Percentiles rank a stretch among this genome's conserved stretches.
These are phyloP conservation scores for Euclidia mi DNA, from an alignment of 2,888 invertebrate species.

Conservation along the genomic window DNA sequence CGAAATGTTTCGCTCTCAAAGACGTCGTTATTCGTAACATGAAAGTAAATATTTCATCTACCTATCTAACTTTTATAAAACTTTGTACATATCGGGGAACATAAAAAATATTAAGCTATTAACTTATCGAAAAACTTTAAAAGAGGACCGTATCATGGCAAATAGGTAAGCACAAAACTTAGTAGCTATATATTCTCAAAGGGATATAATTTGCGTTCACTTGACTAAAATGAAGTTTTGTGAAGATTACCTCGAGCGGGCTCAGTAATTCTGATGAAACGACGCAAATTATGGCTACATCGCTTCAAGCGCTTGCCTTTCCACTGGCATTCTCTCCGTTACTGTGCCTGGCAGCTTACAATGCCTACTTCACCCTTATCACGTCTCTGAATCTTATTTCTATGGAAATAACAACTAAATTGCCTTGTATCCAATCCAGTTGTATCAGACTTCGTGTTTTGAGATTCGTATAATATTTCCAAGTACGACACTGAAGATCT, in stretches of 20 bases:
- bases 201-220: conserved; percentile 62
- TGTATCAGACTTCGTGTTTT: conserved; percentile 37
- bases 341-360: conserved; percentile 54
- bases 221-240: conserved; percentile 72
- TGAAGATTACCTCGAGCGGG: conserved; percentile 69
- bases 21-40: conserved; percentile 32
- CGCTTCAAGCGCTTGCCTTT: conserved; percentile 62
- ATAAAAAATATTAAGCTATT: conserved; percentile 38
- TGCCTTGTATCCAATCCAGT: conserved; percentile 44
- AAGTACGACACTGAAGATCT: conserved; percentile 24
- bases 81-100: conserved; percentile 30
- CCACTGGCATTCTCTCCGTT: conserved; percentile 35
- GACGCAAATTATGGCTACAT: conserved; percentile 70
- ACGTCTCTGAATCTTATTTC: conserved; percentile 43
- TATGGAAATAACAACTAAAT: conserved; percentile 42
- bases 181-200: conserved; percentile 34
- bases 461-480: conserved; percentile 47
- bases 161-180: conserved; percentile 40
- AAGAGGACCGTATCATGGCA: conserved; percentile 27
- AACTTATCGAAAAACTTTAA: conserved; percentile 39
- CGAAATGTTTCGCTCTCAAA: conserved; percentile 27
- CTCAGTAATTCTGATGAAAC: conserved; percentile 77
- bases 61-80: conserved; percentile 45
- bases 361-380: conserved; percentile 34
- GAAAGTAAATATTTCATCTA: conserved; percentile 38